Base-by-base conservation (phyloP, 2,797 vertebrate genomes). In the Tympanoctomys barrerae region DNA sequence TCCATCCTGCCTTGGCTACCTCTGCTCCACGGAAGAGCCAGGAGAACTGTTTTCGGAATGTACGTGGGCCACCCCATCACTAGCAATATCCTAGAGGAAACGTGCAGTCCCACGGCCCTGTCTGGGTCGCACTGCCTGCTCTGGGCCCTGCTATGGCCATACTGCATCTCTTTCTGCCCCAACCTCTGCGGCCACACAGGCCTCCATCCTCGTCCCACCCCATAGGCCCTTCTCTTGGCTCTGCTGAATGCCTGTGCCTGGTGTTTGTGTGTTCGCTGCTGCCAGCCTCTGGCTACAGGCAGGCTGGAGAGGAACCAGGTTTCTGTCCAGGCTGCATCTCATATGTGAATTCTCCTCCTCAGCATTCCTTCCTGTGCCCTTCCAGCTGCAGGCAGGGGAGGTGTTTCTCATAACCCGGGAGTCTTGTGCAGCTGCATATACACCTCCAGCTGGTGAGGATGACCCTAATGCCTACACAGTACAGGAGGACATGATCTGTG, bases 311-410 rank as follows among this genome's bases (percentile, higher is more conserved):
- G 57, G 36, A 39, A 64, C 4, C 36, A 18, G 54, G 3, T 7
- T 1, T 57, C 24, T 28, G 28, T n/a, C 57, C 33, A 24, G 61
- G 49, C 31, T 49, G 42, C 2, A 1, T 16, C 79, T 61, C 49
- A 42, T 18, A 13, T 54, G 24, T 75, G 61, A 73, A 8, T 39
- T 14, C 28, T 26, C 28, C 85, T 52, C 31, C 14, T 12, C 94
- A 97, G 96, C 4, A 7, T 24, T 62, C 7, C 89, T 96, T 70
- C 1, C 36, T 22, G 0, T 0, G 0, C 79, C 89, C 42, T 73
- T 57, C 0, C 64, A 82, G 0, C 83, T 97, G 26, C 96, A 95
- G 52, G 90, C 97, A 8, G 95, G 28, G 10, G 12, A 92, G n/a
- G 57, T 97, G 0, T 7, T 7, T 5, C 0, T 97, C 39, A 5